A percentile compares a stretch with the other conserved stretches of the same genome.
Evolutionary conservation across 2,113 vertebrate species (phyloP).

Genomic region (Hypanus sabinus): DNA sequence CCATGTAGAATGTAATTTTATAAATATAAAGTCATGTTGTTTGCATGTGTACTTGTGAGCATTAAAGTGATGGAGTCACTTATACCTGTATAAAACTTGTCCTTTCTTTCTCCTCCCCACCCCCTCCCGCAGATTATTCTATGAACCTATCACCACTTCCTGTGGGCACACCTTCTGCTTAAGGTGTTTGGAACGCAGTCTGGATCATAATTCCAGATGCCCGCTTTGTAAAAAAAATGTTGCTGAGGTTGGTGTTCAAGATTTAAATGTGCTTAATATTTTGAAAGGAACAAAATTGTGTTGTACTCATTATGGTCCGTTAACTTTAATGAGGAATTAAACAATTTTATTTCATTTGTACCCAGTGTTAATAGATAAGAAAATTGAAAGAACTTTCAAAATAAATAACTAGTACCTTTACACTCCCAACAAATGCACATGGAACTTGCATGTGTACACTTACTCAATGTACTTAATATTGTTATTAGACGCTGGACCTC

Average conservation of each 20-base stretch:
- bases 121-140: constrained; percentile 70
- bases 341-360: not conserved
- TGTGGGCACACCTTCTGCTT: constrained; percentile 91
- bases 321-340: not conserved
- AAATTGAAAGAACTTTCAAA: not conserved
- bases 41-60: not conserved
- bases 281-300: not conserved
- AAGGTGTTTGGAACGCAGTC: constrained; percentile 84
- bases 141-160: constrained; percentile 81
- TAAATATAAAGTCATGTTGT: too few species aligned
- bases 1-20: not conserved
- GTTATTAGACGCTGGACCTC: too few species aligned
- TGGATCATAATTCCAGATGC: constrained; percentile 81
- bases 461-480: too few species aligned
- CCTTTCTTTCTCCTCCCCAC: not conserved
- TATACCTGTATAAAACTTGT: not conserved
- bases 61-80: not conserved
- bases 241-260: constrained; percentile 62
- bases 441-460: too few species aligned
- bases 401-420: not conserved
- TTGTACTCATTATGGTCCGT: not conserved
- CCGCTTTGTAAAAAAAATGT: constrained; percentile 87
- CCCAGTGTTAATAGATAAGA: not conserved
- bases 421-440: not conserved
- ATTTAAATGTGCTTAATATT: not conserved